Evolutionary conservation across 2,113 vertebrate species (phyloP).

Genomic region (Pogonocichla stellata): DNA sequence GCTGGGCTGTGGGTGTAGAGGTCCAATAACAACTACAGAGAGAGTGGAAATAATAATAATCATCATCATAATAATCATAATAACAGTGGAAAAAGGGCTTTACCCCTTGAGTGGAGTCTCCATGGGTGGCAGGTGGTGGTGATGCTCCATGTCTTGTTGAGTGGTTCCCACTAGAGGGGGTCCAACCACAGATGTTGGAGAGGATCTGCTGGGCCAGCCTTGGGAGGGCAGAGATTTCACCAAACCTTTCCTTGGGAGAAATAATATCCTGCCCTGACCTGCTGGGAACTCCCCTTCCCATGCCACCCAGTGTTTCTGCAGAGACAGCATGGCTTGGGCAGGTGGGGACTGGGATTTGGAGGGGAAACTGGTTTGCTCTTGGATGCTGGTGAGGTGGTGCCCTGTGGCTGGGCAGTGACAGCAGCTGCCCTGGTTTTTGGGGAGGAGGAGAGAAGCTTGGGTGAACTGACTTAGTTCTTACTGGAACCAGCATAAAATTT

Average conservation of each 20-base stretch:
- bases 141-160: slow-evolving; percentile 31
- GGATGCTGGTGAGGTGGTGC: background rate
- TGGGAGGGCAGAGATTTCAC: slow-evolving; percentile 14
- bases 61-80: fast-evolving
- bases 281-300: background rate
- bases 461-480: background rate
- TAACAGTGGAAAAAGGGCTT: background rate
- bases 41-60: background rate
- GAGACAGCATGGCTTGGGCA: background rate
- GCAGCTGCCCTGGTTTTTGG: background rate
- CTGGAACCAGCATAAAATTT: background rate
- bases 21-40: background rate
- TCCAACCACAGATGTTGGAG: slow-evolving; percentile 66
- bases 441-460: background rate
- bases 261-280: background rate
- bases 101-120: background rate
- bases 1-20: background rate
- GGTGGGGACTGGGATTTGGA: background rate
- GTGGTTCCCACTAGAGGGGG: slow-evolving; percentile 69
- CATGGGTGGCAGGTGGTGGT: background rate
- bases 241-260: background rate
- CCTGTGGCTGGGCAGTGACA: background rate
- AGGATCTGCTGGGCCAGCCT: background rate
- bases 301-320: fast-evolving
- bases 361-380: background rate